Evolutionary conservation across 2,113 vertebrate species (phyloP), one percentile per base, ranked within the genome.

Genomic region (Ptilonorhynchus violaceus): DNA sequence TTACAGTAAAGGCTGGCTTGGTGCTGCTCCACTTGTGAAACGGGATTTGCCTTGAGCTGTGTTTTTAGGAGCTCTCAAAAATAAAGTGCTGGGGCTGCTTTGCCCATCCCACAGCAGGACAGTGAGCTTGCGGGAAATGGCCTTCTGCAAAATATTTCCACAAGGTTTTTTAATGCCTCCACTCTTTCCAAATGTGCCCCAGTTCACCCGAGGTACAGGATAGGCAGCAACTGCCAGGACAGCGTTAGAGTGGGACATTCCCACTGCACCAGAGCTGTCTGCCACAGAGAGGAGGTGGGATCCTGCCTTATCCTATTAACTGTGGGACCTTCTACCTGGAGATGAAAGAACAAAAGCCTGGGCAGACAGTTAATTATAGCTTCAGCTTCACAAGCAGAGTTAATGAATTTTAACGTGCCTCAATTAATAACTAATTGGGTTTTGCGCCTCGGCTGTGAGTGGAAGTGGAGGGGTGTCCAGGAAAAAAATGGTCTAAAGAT

Each of bases 321-420:
- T 77, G 42, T 33, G 64, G 88, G 56, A 84, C 85, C 79, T 96
- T 98, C 96, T 95, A 98, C 97, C 95, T 96, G 96, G 88, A 97
- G 97, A 98, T 93, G 96, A 96, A 97, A 98, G 97, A 97, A 98
- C 94, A 97, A 98, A 97, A 98, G 97, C 96, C 97, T 95, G 93
- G 96, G 92, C 97, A 98, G 98, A 98, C 98, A 98, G 98, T 98
- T 99, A 98, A 99, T 99, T 99, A 99, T 96, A 98, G 96, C 92
- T 93, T 96, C 97, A 97, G 96, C 96, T 97, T 98, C 98, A 98
- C 96, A 97, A 94, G 97, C 95, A 95, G 94, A 98, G 97, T 98
- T 99, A 98, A 99, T 99, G 98, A 98, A 98, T 98, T 98, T 98
- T 98, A 98, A 98, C 98, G 69, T 97, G 98, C 96, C 98, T 98